phyloP scores from a whole-genome alignment of 2,113 vertebrate genomes.

The Pavo muticus region DNA sequence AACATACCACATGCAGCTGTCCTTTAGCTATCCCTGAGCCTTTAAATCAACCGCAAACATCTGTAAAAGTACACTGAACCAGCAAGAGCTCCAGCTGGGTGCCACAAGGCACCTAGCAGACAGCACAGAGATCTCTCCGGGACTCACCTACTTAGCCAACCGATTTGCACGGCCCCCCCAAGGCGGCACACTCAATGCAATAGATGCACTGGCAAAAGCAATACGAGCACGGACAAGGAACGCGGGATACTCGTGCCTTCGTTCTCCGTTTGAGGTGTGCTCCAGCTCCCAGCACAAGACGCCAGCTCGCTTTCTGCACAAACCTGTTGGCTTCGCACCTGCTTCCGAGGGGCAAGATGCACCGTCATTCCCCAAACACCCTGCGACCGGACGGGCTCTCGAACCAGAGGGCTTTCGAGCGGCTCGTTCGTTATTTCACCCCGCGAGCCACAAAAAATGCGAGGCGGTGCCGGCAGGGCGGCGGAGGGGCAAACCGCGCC shows the following conservation, averaged over 20 bases:
- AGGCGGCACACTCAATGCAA: not conserved
- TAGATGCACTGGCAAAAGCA: not conserved
- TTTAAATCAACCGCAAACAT: not conserved
- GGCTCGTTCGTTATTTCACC: not conserved
- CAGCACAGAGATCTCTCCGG: not conserved
- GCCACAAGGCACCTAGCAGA: not conserved
- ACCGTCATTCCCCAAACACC: constrained; percentile 33
- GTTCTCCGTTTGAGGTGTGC: not conserved
- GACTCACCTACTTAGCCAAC: not conserved
- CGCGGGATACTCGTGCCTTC: not conserved
- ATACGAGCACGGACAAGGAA: not conserved
- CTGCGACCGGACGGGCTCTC: not conserved
- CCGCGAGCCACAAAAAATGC: accelerated
- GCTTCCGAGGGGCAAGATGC: constrained; percentile 29
- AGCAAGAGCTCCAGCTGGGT: not conserved
- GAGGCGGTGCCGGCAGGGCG: not conserved
- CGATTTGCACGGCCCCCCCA: not conserved
- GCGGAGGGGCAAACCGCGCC: too few species aligned
- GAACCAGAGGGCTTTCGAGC: not conserved
- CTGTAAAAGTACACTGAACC: not conserved
- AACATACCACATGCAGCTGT: not conserved
- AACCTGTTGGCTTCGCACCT: constrained; percentile 55
- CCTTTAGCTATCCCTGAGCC: not conserved
- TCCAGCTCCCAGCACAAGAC: not conserved
- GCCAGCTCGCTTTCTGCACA: not conserved